These are phyloP conservation scores for Loris lydekkerianus DNA, from an alignment of 2,797 vertebrate species.

Conservation along the genomic window DNA sequence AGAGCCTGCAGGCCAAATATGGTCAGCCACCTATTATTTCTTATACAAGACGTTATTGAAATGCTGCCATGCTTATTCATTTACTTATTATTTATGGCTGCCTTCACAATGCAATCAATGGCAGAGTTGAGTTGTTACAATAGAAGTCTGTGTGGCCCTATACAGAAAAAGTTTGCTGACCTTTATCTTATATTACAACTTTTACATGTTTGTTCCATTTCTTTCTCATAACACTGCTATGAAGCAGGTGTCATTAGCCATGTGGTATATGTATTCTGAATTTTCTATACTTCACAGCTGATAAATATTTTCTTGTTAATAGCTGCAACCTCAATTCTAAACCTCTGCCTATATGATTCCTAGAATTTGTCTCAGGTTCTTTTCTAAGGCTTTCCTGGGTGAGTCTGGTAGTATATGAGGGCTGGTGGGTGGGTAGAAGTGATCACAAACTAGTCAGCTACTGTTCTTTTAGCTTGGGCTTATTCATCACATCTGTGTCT, in stretches of 20 bases:
- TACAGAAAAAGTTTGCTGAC: not conserved
- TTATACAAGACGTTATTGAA: not conserved
- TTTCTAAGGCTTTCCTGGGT: not conserved
- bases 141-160: not conserved
- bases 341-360: not conserved
- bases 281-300: not conserved
- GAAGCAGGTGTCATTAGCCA: not conserved
- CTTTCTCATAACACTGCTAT: not conserved
- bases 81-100: not conserved
- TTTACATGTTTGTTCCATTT: not conserved
- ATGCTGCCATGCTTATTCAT: not conserved
- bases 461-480: not conserved
- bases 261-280: not conserved
- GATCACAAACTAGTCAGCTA: not conserved
- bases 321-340: not conserved
- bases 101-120: not conserved
- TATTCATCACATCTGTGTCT: not conserved
- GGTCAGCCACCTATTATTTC: not conserved
- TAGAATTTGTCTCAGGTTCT: conserved; percentile 1
- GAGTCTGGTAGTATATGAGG: not conserved
- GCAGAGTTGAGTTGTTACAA: conserved; percentile 1
- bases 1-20: not conserved
- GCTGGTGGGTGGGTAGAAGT: not conserved
- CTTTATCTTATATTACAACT: not conserved
- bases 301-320: not conserved